phyloP scores from a whole-genome alignment of 2,113 vertebrate genomes.

The Egretta garzetta region DNA sequence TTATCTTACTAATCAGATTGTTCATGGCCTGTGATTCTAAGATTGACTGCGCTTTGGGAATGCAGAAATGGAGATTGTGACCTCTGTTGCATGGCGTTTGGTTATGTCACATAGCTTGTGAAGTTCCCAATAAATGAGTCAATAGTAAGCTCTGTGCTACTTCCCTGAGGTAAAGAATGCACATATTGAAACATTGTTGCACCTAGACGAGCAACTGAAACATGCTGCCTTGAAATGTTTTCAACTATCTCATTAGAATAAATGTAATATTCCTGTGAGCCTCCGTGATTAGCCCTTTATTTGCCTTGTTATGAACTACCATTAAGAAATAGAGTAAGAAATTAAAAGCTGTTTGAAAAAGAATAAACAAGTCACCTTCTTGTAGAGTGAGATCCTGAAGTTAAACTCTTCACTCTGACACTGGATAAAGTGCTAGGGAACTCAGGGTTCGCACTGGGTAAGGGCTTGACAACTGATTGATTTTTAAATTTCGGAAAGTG shows the following conservation, averaged over 20 bases:
- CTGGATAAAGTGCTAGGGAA: neutral
- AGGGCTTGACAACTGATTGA: neutral
- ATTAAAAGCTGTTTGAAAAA: neutral
- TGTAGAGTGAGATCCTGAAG: neutral
- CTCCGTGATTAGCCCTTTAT: neutral
- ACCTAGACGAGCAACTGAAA: neutral
- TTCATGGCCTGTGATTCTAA: neutral
- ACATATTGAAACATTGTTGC: neutral
- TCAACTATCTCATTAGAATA: neutral
- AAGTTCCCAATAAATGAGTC: neutral
- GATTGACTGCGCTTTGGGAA: neutral
- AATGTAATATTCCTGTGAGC: neutral
- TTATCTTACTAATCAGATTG: constrained; percentile 36
- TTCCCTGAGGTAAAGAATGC: neutral
- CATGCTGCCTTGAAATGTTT: neutral
- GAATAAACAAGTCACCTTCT: neutral
- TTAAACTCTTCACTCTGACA: neutral
- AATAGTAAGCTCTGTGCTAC: neutral
- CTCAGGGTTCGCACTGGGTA: neutral
- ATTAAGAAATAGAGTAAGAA: neutral
- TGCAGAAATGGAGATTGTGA: neutral
- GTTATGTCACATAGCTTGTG: neutral
- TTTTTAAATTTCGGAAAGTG: neutral
- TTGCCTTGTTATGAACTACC: neutral
- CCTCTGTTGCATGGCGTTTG: neutral